Evolutionary conservation across 2,888 invertebrate species (phyloP).

Genomic region (Palloptera scutellata): DNA sequence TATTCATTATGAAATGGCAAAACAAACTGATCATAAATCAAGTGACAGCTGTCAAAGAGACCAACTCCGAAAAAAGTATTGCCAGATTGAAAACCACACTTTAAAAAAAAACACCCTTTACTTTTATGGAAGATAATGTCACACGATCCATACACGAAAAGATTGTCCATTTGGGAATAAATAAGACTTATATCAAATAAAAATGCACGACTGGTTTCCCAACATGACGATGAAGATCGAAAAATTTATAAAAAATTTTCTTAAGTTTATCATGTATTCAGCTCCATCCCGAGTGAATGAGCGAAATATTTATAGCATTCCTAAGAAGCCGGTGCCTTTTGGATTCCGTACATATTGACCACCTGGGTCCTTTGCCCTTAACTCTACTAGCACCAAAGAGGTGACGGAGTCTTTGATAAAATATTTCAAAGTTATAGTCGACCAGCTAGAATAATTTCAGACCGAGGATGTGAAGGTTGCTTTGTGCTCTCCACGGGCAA

Average conservation of each 20-base stretch:
- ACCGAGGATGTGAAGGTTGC: not conserved
- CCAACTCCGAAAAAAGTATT: too few relatives aligned
- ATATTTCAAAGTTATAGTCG: not conserved
- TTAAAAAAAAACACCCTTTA: too few relatives aligned
- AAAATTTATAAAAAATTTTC: conserved; percentile 23
- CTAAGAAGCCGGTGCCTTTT: not conserved
- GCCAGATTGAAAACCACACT: too few relatives aligned
- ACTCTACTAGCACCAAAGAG: not conserved
- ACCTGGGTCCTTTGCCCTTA: not conserved
- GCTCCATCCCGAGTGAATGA: not conserved
- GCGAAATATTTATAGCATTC: not conserved
- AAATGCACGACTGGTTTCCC: too few relatives aligned
- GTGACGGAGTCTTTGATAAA: not conserved
- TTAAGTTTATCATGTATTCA: not conserved
- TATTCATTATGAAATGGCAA: too few relatives aligned
- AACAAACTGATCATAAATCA: too few relatives aligned
- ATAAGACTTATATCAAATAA: conserved; percentile 30
- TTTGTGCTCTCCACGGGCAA: not conserved
- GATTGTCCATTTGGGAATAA: conserved; percentile 27
- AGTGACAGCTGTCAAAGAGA: too few relatives aligned
- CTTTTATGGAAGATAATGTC: conserved; percentile 36
- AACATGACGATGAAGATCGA: too few relatives aligned
- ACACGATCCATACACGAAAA: conserved; percentile 32
- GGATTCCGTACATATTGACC: not conserved
- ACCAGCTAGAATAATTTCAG: not conserved